Conservation (phyloP, 2,113 vertebrate species). For the Ameiurus melas region DNA sequence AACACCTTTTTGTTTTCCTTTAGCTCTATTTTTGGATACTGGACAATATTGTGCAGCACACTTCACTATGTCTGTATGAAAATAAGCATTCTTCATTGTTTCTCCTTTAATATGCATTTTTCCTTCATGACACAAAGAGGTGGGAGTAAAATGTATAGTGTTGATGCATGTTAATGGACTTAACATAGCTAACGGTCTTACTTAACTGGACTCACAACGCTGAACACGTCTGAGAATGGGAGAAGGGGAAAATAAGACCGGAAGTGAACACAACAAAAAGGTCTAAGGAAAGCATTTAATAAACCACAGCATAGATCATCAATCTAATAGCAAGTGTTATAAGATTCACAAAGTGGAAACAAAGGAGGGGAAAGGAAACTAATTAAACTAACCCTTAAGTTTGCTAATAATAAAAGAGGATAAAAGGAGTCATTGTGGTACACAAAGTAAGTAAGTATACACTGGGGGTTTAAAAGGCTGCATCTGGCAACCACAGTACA, state of each 20-base stretch:
- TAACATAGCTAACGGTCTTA: background rate
- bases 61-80: too few relatives aligned
- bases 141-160: background rate
- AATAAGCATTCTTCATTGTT: too few relatives aligned
- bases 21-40: too few relatives aligned
- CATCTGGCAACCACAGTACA: background rate
- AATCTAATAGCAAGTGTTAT: background rate
- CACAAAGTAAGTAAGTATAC: background rate
- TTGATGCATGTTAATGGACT: background rate
- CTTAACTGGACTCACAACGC: background rate
- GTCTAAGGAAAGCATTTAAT: background rate
- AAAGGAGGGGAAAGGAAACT: background rate
- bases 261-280: background rate
- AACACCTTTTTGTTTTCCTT: too few relatives aligned
- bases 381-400: background rate
- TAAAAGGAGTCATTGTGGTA: background rate
- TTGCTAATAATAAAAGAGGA: background rate
- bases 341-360: background rate
- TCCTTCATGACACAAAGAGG: background rate
- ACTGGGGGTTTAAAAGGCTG: background rate
- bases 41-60: too few relatives aligned
- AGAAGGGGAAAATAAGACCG: background rate
- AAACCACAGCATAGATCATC: background rate
- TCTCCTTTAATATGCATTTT: background rate
- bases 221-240: background rate